Base-by-base conservation (phyloP, 1,140 invertebrate genomes). In the Limonius californicus region DNA sequence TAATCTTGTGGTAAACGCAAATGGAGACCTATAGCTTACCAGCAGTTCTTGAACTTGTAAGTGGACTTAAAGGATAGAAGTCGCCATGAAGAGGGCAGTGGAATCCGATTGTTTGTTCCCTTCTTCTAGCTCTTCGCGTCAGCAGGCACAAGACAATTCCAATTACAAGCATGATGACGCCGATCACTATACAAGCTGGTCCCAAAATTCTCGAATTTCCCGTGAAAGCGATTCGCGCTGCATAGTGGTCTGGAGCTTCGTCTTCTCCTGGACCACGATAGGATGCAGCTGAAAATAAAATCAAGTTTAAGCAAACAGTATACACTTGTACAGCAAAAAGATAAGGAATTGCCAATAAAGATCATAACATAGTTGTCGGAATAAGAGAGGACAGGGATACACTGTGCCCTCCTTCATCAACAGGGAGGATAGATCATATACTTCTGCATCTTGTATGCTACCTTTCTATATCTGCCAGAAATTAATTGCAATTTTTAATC, bases 31-130 rank as follows among this genome's bases (percentile, higher is more conserved):
- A 35, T 50, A 8, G 68, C 66, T 71, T 63, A 76, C 75, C 74
- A 64, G 75, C 61, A 53, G 72, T 75, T 71, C 68, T 74, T 57
- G 74, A 73, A 62, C 75, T 81, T 55, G 79, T 80, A 19, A 85
- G 80, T 14, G 86, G 85, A 74, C 85, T 87, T 12, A 87, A 70
- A 1, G 88, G 88, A 70, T 88, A 90, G 75, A 90, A 90, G 74
- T 89, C 87, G 0, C 88, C 88, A 68, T 90, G 88, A 16, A 90
- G 80, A 12, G 88, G 87, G 76, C 88, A 90, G 75, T 89, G 87
- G 76, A 88, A 90, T 54, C 87, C 87, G 50, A 89, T 80, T 15
- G 86, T 78, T 45, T 86, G 81, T 68, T 88, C 84, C n/a, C 83
- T 80, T 35, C 81, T 79, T 60, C 87, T 80, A 0, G 87, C 87